Evolutionary conservation across 2,113 vertebrate genomes (phyloP).

Genomic region (Nestor notabilis): DNA sequence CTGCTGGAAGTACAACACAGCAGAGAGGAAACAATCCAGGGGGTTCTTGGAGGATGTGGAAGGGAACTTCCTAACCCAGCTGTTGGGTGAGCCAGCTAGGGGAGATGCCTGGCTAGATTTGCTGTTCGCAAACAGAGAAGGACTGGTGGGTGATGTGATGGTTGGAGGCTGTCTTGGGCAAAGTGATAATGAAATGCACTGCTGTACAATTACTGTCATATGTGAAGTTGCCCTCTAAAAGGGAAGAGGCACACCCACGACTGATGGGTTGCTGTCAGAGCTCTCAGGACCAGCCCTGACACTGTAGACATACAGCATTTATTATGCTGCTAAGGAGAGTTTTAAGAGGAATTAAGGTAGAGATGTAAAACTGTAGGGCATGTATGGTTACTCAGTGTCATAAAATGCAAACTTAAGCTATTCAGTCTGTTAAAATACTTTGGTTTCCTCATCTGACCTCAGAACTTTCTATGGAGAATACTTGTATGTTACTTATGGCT

Average conservation of each 20-base stretch:
- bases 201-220: background rate
- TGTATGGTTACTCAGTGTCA: background rate
- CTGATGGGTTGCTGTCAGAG: background rate
- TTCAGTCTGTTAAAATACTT: conserved; percentile 49
- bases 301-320: background rate
- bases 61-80: background rate
- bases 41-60: background rate
- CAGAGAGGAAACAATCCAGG: background rate
- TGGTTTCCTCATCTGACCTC: conserved; percentile 41
- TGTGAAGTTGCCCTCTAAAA: background rate
- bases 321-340: background rate
- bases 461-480: conserved; percentile 28
- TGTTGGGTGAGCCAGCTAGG: background rate
- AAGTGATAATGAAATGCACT: background rate
- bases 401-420: conserved; percentile 31
- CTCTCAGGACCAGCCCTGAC: background rate
- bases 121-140: background rate
- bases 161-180: background rate
- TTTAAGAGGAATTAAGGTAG: conserved; percentile 15
- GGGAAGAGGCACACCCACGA: accelerated
- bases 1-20: background rate
- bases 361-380: background rate
- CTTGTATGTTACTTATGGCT: background rate
- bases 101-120: background rate
- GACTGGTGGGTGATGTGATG: background rate